Evolutionary conservation across 1,140 invertebrate species (phyloP), one percentile per base, ranked within the genome.

Genomic region (Orchesella cincta): DNA sequence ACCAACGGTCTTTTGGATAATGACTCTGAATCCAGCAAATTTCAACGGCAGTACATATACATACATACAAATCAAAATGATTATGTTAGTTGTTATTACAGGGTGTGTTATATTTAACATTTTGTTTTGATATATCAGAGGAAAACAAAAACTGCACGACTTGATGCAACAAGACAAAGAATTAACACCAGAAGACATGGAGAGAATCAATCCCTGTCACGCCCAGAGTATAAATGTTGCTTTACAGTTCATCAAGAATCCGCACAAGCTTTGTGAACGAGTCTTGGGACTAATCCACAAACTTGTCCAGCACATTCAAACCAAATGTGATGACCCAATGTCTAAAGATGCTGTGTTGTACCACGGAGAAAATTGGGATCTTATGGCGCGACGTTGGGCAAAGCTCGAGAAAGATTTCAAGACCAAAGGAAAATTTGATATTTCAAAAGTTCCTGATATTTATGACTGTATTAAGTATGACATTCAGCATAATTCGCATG

Each of bases 381-480:
- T 99, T 39, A 97, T 99, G 93, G 94, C 96, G 20, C 88, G 98
- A 34, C 89, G 98, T 51, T 99, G 98, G 98, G 93, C 94, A 12
- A 99, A 99, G 86, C 93, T 99, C 67, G 95, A 99, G 83, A 98
- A 99, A 85, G 98, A 99, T 85, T 99, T 99, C 84, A 94, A 92
- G 82, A 93, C 93, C 0, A 98, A 98, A 86, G 88, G 86, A 79
- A 94, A 93, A 23, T 99, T 95, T 87, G 98, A 99, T 85, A 99
- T 99, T 81, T 98, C 96, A 0, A 99, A 99, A 88, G 97, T 99
- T 79, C 98, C 98, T 0, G 98, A 99, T 85, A 99, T 99, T 80
- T 99, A 99, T 84, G 98, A 99, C 87, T 99, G 97, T 85, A 99
- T 99, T 81, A 99, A 99, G 84, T 99, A 98, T 84, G 98, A 99